Percentiles rank a stretch among this genome's conserved stretches.
Evolutionary conservation across 2,797 vertebrate genomes (phyloP).

Genomic region (Dendrocincla fuliginosa): DNA sequence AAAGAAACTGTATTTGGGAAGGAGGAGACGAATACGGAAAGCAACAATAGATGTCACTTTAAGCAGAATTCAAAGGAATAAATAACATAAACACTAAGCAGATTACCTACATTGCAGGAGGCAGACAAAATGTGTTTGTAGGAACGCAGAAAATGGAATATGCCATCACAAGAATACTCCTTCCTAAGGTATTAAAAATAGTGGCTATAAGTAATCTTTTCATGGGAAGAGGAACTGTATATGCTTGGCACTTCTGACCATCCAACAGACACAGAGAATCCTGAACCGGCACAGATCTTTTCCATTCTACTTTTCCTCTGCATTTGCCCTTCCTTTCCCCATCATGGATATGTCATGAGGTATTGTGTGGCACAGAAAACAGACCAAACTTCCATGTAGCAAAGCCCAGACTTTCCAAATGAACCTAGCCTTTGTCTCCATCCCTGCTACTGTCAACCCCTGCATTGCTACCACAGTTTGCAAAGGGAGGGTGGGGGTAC

Average conservation of each 20-base stretch:
- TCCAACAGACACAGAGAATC: neutral
- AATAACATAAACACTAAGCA: neutral
- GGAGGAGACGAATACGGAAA: neutral
- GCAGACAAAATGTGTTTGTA: neutral
- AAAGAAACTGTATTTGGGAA: neutral
- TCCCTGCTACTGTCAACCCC: neutral
- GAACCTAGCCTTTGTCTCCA: neutral
- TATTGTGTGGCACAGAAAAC: neutral
- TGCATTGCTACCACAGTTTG: neutral
- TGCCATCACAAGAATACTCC: neutral
- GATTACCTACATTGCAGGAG: fast-evolving
- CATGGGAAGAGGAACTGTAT: neutral
- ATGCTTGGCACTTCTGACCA: neutral
- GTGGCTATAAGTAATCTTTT: neutral
- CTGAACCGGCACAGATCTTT: neutral
- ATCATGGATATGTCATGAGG: neutral
- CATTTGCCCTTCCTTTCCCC: neutral
- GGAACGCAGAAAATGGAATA: neutral
- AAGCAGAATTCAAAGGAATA: neutral
- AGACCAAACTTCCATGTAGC: neutral
- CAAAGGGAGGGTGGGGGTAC: fast-evolving
- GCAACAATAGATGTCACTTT: neutral
- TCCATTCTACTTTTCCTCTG: neutral
- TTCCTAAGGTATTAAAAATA: neutral
- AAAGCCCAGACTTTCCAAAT: neutral